Conservation (phyloP, 2,888 invertebrate genomes). For the Tenthredo livida region DNA sequence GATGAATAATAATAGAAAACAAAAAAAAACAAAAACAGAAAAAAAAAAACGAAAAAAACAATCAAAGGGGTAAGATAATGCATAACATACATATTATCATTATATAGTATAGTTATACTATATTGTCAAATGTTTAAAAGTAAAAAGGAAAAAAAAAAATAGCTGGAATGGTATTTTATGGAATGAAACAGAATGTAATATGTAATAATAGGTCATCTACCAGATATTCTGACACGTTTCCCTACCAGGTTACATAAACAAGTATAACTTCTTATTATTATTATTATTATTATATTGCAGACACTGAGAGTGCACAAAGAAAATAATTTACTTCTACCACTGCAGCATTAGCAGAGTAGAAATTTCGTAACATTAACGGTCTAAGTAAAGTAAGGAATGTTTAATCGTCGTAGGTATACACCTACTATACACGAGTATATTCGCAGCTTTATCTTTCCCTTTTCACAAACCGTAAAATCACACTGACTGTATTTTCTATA, state of each 20-base stretch:
- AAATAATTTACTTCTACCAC: background rate
- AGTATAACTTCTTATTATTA: constrained; percentile 6
- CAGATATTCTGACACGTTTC: constrained; percentile 9
- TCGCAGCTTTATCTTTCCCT: background rate
- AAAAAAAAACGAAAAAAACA: background rate
- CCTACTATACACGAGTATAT: background rate
- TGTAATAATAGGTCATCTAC: constrained; percentile 21
- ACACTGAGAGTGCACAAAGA: constrained; percentile 4
- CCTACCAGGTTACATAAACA: constrained; percentile 8
- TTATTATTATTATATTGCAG: constrained; percentile 13
- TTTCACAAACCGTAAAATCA: background rate
- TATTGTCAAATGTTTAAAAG: constrained; percentile 35
- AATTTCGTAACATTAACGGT: constrained; percentile 3
- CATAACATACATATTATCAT: background rate
- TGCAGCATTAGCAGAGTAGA: background rate
- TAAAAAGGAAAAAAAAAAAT: background rate
- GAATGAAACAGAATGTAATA: background rate
- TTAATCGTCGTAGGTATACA: no score
- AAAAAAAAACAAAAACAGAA: background rate
- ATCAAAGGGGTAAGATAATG: background rate
- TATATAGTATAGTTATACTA: background rate
- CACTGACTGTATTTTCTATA: background rate
- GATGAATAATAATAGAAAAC: background rate
- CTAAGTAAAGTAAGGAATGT: background rate
- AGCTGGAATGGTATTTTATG: background rate